These are phyloP conservation scores for Rhombomys opimus DNA, from an alignment of 2,113 vertebrate genomes.

Conservation along the genomic window DNA sequence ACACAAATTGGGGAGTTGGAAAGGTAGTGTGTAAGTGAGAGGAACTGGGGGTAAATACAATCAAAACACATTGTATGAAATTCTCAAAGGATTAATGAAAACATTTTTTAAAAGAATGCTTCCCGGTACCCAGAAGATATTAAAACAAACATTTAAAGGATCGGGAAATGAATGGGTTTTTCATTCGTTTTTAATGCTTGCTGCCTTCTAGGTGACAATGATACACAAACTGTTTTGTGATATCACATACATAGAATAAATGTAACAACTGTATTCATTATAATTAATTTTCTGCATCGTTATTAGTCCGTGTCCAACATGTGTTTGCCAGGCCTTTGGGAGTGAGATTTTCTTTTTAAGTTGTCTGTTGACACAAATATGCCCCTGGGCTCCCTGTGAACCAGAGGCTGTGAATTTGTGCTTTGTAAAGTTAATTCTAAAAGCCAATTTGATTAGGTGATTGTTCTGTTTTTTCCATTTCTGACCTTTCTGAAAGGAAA, in stretches of 20 bases:
- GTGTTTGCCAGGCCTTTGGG: neutral
- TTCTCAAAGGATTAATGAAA: neutral
- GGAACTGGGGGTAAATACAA: neutral
- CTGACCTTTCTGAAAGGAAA: constrained; percentile 63
- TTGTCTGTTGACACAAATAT: neutral
- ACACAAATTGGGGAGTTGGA: neutral
- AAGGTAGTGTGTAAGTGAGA: neutral
- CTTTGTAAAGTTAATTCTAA: constrained; percentile 65
- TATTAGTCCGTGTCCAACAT: neutral
- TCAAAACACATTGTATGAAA: neutral
- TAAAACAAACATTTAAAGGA: neutral
- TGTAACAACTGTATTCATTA: neutral
- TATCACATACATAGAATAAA: constrained; percentile 5
- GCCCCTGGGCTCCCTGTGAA: neutral
- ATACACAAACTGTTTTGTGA: neutral
- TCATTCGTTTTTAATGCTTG: constrained; percentile 18
- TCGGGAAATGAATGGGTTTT: neutral
- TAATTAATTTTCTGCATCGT: constrained; percentile 29
- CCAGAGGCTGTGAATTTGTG: neutral
- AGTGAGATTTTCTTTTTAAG: neutral
- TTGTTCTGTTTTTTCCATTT: neutral
- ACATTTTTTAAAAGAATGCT: neutral
- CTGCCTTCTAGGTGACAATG: constrained; percentile 20
- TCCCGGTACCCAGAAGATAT: neutral
- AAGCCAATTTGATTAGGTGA: constrained; percentile 69